Percentiles rank a stretch among this genome's conserved stretches.
Evolutionary conservation across 2,888 invertebrate species (phyloP).

Genomic region (Caenorhabditis sulstoni): DNA sequence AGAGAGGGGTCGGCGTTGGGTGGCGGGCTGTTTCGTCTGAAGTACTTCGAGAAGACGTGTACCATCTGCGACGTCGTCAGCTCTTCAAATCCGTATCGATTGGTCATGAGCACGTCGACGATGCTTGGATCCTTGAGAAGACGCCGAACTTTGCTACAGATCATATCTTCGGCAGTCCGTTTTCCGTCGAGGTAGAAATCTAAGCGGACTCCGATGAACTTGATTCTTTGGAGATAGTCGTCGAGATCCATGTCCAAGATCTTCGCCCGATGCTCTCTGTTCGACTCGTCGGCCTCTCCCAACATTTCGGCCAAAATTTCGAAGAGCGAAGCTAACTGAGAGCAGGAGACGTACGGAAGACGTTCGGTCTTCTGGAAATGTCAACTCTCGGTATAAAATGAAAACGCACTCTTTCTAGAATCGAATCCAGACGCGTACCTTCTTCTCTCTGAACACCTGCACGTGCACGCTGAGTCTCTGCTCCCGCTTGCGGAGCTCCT

Average conservation of each 20-base stretch:
- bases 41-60: conserved; percentile 15
- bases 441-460: conserved; percentile 13
- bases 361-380: not conserved
- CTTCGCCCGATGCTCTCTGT: not conserved
- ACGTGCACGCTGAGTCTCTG: not conserved
- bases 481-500: not conserved
- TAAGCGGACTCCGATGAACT: not conserved
- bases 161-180: not conserved
- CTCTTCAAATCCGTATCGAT: conserved; percentile 23
- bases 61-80: too few species aligned
- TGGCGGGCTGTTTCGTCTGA: not conserved
- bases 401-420: too few species aligned
- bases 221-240: conserved; percentile 13
- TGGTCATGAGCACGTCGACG: conserved; percentile 6
- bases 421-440: too few species aligned
- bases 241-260: conserved; percentile 15
- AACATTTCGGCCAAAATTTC: conserved; percentile 9
- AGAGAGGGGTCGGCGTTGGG: conserved; percentile 3
- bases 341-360: conserved; percentile 3
- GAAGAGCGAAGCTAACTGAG: conserved; percentile 5
- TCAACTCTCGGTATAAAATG: too few species aligned
- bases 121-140: not conserved
- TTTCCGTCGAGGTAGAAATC: conserved; percentile 16
- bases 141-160: not conserved
- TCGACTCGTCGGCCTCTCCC: not conserved